phyloP scores from a whole-genome alignment of 2,888 invertebrate genomes.

The Lasiommata megera region DNA sequence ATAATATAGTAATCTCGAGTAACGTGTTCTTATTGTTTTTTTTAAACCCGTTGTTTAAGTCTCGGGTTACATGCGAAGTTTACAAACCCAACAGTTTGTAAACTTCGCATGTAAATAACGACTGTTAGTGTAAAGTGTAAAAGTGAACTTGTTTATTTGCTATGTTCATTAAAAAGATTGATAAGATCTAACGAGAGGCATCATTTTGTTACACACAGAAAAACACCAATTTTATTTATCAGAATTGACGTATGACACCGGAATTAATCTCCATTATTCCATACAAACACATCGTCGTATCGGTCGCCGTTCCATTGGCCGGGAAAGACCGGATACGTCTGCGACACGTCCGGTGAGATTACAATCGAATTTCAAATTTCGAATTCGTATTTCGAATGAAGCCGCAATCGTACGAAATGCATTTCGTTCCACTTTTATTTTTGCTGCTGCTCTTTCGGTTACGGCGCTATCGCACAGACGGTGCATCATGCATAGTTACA shows the following conservation, averaged over 20 bases:
- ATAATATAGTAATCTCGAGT: too few relatives aligned
- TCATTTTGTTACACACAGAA: too few relatives aligned
- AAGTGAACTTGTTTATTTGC: too few relatives aligned
- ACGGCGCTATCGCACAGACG: constrained; percentile 16
- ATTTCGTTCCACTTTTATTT: constrained; percentile 30
- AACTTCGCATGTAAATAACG: too few relatives aligned
- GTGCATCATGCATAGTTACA: background rate
- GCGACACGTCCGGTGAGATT: constrained; percentile 33
- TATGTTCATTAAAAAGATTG: too few relatives aligned
- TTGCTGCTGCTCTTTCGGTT: constrained; percentile 15
- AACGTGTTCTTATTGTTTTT: too few relatives aligned
- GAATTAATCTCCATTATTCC: background rate
- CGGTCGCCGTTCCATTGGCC: constrained; percentile 19
- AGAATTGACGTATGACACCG: background rate
- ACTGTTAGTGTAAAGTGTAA: too few relatives aligned
- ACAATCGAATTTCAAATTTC: constrained; percentile 39
- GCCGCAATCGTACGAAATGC: constrained; percentile 33
- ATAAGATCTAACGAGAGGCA: too few relatives aligned
- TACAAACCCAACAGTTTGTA: too few relatives aligned
- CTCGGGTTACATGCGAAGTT: too few relatives aligned
- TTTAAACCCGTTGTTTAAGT: too few relatives aligned
- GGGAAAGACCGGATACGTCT: constrained; percentile 33
- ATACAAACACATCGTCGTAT: constrained; percentile 9
- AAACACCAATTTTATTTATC: too few relatives aligned
- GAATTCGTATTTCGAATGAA: constrained; percentile 31